Evolutionary conservation across 1,140 invertebrate genomes (phyloP), one percentile per base, ranked within the genome.

Genomic region (Magallana ariakensis): DNA sequence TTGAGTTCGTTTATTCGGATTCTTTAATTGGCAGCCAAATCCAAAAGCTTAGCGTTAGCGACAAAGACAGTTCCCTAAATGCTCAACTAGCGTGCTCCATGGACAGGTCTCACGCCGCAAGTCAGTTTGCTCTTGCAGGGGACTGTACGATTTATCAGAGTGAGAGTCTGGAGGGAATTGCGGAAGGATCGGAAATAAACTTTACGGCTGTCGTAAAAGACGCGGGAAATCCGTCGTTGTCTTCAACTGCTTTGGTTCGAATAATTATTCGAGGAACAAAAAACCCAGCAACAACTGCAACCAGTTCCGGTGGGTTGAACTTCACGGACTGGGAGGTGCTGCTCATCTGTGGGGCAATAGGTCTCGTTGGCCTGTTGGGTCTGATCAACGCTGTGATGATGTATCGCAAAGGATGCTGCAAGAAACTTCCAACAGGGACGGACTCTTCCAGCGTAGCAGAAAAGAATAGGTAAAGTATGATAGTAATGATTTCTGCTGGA

Each of bases 121-220:
- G 19, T 75, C 66, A 26, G 22, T 75, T 75, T 26, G 22, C 22
- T 1, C 11, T 75, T 11, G 13, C 66, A 9, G 33, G 22, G 26
- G 22, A 75, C 66, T 75, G 66, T 75, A 26, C 33, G 22, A 19
- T 75, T 33, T 75, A 75, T 22, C 66, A 75, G 33, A 75, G 8
- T 10, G 66, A 26, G 13, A 75, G 22, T 75, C 13, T 75, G 2
- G 22, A 75, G 10, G 66, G 66, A 26, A 33, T 75, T 9, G 26
- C 66, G 19, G 66, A 75, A 33, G 66, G 66, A 13, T 26, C 66
- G 22, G 66, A 75, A 13, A 11, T 75, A 19, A 75, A 75, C 26
- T 75, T 75, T 33, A 75, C 66, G 11, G 22, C 66, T 26, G 66
- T 75, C 13, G 66, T 75, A 26, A 2, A 26, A 75, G 66, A 75